Percentiles rank a stretch among this genome's conserved stretches.
Conservation (phyloP, 1,140 invertebrate species). For the Lutraria rhynchaena region DNA sequence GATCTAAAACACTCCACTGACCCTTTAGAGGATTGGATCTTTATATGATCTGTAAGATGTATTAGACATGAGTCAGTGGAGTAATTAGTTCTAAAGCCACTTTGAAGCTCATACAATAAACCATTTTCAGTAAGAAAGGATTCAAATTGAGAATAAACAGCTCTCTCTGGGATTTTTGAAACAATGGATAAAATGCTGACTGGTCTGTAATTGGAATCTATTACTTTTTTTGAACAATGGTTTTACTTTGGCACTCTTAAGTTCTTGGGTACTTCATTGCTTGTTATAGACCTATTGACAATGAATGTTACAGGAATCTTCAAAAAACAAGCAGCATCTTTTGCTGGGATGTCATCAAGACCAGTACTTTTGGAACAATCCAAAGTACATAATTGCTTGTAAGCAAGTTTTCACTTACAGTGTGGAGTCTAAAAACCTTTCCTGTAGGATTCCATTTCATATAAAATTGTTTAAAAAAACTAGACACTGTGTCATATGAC, state of each 20-base stretch:
- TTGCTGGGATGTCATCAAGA: conserved; percentile 39
- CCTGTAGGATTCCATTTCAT: conserved; percentile 1
- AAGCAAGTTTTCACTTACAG: conserved; percentile 39
- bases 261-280: too few species aligned
- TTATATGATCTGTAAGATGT: conserved; percentile 10
- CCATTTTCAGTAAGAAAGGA: conserved; percentile 5
- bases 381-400: conserved; percentile 43
- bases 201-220: conserved; percentile 16
- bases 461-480: conserved; percentile 6
- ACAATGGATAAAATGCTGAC: too few species aligned
- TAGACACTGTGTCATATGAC: background rate
- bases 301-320: too few species aligned
- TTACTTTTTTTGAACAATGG: conserved; percentile 11
- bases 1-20: too few species aligned
- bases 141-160: conserved; percentile 16
- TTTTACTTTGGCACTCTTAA: background rate
- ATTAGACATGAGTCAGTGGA: conserved; percentile 18
- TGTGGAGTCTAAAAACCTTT: conserved; percentile 1
- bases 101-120: conserved; percentile 11
- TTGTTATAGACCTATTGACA: too few species aligned
- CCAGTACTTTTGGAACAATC: conserved; percentile 48
- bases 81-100: too few species aligned
- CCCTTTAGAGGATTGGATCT: too few species aligned
- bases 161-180: conserved; percentile 44
- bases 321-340: conserved; percentile 20